A percentile compares a stretch with the other conserved stretches of the same genome.
phyloP scores from a whole-genome alignment of 1,140 invertebrate genomes.

The Alviniconcha marisindica region DNA sequence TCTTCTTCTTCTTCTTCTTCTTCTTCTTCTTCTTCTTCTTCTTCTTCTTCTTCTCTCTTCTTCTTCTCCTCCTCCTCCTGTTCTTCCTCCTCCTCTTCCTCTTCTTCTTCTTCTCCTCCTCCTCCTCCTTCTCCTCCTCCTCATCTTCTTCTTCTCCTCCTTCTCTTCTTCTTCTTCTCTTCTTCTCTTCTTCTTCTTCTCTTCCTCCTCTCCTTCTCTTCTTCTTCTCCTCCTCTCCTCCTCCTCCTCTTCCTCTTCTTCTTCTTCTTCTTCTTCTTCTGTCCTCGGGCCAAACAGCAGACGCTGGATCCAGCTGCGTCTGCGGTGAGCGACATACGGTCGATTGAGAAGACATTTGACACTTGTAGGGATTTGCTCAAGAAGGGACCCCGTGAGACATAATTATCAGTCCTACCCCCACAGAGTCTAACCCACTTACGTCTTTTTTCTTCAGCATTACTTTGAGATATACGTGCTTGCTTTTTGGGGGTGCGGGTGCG shows the following conservation, averaged over 20 bases:
- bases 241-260: not conserved
- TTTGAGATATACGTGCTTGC: no score
- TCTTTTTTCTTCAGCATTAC: no score
- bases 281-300: no score
- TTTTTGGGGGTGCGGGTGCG: no score
- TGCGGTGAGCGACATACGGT: no score
- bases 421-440: no score
- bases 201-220: not conserved
- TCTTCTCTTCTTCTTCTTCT: not conserved
- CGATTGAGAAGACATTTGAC: no score
- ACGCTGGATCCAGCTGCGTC: no score
- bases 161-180: not conserved
- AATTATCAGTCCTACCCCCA: no score
- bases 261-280: not conserved
- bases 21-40: not conserved
- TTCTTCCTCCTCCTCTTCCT: not conserved
- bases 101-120: not conserved
- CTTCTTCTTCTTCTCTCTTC: not conserved
- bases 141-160: not conserved
- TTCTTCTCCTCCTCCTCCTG: not conserved
- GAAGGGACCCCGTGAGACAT: no score
- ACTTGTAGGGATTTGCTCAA: no score
- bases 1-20: no score
- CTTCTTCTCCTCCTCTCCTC: not conserved
- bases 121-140: not conserved